Percentiles rank a stretch among this genome's conserved stretches.
Evolutionary conservation across 2,888 invertebrate genomes (phyloP).

Genomic region (Conomelus anceps): DNA sequence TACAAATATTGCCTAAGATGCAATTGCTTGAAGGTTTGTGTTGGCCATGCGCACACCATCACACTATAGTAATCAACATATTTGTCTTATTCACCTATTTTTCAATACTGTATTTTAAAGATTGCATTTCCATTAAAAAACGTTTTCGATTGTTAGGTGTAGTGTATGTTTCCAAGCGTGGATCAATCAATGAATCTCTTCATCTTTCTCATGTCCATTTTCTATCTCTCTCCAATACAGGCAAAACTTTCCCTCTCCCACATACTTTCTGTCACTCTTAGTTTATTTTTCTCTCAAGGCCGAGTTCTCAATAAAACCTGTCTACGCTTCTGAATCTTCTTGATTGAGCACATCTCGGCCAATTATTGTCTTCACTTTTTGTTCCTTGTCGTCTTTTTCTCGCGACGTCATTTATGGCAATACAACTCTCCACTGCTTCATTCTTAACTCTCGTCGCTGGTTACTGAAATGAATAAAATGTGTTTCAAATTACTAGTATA

Average conservation of each 20-base stretch:
- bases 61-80: too few species aligned
- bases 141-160: too few species aligned
- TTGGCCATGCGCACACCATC: too few species aligned
- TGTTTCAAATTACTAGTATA: background rate
- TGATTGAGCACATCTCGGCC: background rate
- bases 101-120: too few species aligned
- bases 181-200: background rate
- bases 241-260: background rate
- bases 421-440: background rate
- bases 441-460: background rate
- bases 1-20: too few species aligned
- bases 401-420: background rate
- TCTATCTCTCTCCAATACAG: background rate
- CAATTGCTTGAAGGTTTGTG: too few species aligned
- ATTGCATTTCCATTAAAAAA: too few species aligned
- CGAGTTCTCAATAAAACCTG: background rate
- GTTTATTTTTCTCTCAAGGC: background rate
- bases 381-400: background rate
- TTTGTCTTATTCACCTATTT: too few species aligned
- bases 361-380: background rate
- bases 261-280: background rate
- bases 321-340: background rate
- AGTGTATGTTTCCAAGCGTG: too few species aligned
- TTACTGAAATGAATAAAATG: background rate
- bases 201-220: background rate